phyloP scores from a whole-genome alignment of 1,140 invertebrate genomes.

The Papilio glaucus region DNA sequence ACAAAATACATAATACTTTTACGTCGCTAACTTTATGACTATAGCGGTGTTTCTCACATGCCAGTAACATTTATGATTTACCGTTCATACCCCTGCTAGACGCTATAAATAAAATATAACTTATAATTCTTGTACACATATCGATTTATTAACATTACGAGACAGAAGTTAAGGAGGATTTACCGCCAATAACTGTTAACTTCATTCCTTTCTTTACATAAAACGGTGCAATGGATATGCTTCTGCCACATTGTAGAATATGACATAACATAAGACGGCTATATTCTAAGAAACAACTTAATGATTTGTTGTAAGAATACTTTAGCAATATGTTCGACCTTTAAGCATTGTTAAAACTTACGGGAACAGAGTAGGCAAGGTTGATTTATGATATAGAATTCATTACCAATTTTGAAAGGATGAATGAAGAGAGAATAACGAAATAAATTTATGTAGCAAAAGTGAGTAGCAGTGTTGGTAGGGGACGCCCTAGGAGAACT shows the following conservation, averaged over 20 bases:
- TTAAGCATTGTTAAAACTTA: no score
- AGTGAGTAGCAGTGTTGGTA: no score
- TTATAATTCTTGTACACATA: not conserved
- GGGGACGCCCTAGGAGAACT: no score
- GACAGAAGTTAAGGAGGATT: not conserved
- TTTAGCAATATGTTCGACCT: no score
- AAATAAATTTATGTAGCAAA: no score
- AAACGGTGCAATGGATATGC: not conserved
- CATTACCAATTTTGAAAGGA: no score
- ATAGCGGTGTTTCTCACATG: not conserved
- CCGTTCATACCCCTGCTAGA: not conserved
- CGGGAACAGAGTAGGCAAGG: no score
- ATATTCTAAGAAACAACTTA: not conserved
- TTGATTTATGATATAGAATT: no score
- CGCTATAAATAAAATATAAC: not conserved
- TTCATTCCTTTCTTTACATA: not conserved
- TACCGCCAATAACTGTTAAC: not conserved
- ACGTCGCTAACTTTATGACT: not conserved
- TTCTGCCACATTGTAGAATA: not conserved
- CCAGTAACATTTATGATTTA: not conserved
- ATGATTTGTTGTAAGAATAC: not conserved
- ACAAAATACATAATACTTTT: not conserved
- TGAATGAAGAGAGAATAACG: no score
- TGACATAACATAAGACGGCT: not conserved
- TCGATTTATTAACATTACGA: not conserved